Evolutionary conservation across 2,888 invertebrate genomes (phyloP).

Genomic region (Cephus pygmeus): DNA sequence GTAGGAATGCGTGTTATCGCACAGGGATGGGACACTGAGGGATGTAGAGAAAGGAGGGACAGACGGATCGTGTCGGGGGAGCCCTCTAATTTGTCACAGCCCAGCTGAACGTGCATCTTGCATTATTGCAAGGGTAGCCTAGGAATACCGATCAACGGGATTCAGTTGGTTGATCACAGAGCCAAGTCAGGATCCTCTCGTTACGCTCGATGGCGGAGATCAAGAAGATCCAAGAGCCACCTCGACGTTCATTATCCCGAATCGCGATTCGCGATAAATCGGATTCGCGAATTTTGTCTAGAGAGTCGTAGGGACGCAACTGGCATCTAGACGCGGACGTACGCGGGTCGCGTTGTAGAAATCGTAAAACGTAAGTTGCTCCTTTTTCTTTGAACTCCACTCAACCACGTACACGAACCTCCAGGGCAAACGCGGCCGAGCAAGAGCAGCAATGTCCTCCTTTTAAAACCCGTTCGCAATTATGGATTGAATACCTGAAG

Average conservation of each 20-base stretch:
- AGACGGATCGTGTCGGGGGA: background rate
- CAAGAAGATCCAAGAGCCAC: background rate
- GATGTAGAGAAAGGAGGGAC: background rate
- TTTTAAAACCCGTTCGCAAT: conserved; percentile 30
- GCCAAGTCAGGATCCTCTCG: background rate
- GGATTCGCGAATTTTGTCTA: background rate
- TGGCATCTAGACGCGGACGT: background rate
- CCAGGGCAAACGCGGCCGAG: background rate
- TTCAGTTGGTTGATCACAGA: background rate
- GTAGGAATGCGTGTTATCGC: background rate
- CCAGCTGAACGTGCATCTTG: background rate
- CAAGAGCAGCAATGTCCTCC: conserved; percentile 4
- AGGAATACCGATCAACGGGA: background rate
- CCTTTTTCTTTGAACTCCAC: background rate
- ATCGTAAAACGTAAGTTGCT: background rate
- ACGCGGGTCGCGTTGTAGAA: background rate
- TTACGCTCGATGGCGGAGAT: background rate
- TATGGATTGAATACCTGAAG: conserved; percentile 11
- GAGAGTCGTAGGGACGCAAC: background rate
- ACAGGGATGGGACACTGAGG: background rate
- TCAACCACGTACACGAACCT: background rate
- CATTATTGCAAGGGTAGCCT: background rate
- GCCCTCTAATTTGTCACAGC: conserved; percentile 2
- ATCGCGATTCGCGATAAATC: background rate
- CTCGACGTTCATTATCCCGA: background rate